phyloP scores from a whole-genome alignment of 2,888 invertebrate genomes.

The Tachina lurida region DNA sequence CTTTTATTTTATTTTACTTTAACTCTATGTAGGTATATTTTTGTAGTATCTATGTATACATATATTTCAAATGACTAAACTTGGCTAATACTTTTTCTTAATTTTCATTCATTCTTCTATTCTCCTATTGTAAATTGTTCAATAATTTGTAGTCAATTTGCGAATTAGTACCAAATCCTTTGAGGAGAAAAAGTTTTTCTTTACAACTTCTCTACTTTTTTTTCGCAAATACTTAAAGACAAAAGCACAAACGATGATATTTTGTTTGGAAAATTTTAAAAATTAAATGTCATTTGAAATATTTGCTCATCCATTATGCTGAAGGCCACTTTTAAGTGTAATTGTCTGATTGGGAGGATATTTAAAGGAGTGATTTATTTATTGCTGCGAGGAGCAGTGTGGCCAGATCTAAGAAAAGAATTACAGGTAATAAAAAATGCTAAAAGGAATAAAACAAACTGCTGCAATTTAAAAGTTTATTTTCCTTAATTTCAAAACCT shows the following conservation, averaged over 20 bases:
- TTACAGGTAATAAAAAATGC: neutral
- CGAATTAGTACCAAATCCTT: slow-evolving; percentile 76
- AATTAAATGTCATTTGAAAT: slow-evolving; percentile 65
- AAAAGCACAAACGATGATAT: slow-evolving; percentile 34
- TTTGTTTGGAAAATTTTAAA: slow-evolving; percentile 47
- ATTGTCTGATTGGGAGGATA: neutral
- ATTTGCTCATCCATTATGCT: slow-evolving; percentile 44
- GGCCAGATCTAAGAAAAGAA: neutral
- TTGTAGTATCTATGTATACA: no score
- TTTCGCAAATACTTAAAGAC: slow-evolving; percentile 7
- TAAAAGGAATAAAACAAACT: no score
- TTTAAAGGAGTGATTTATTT: slow-evolving; percentile 38
- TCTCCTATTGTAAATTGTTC: slow-evolving; percentile 77
- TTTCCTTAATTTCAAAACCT: no score
- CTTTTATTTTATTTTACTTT: slow-evolving; percentile 61
- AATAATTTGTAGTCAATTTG: slow-evolving; percentile 81
- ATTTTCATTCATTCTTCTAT: slow-evolving; percentile 14
- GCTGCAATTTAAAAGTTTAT: no score
- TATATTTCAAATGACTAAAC: slow-evolving; percentile 48
- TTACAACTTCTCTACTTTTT: slow-evolving; percentile 1
- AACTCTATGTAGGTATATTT: slow-evolving; percentile 32
- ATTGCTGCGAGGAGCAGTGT: neutral
- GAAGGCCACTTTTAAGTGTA: slow-evolving; percentile 44
- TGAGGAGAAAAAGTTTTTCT: slow-evolving; percentile 51
- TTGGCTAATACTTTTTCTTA: slow-evolving; percentile 46